Evolutionary conservation across 2,888 invertebrate species (phyloP).

Genomic region (Meloe dianella): DNA sequence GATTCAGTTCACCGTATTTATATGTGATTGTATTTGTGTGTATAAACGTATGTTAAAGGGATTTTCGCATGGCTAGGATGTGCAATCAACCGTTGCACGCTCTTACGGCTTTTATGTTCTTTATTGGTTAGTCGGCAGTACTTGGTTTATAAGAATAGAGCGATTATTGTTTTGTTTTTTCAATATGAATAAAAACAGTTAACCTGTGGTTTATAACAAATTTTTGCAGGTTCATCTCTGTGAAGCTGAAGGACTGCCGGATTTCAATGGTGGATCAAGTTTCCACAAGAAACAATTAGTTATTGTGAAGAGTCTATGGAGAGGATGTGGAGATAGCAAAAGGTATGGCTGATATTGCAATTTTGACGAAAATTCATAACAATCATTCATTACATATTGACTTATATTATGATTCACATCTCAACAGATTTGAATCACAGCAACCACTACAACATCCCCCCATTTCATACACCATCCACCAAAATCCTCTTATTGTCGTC

Average conservation of each 20-base stretch:
- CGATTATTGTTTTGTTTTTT: slow-evolving; percentile 28
- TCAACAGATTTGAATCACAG: slow-evolving; percentile 38
- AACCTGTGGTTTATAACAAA: background rate
- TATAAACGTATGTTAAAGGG: background rate
- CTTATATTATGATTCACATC: slow-evolving; percentile 40
- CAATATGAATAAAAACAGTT: background rate
- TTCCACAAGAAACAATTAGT: slow-evolving; percentile 75
- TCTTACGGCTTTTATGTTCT: slow-evolving; percentile 39
- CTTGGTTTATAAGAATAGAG: background rate
- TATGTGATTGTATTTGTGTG: background rate
- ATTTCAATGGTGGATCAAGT: slow-evolving; percentile 69
- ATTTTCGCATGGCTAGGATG: slow-evolving; percentile 17
- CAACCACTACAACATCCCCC: slow-evolving; percentile 29
- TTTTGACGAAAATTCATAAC: background rate
- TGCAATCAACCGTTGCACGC: slow-evolving; percentile 44
- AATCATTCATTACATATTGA: slow-evolving; percentile 37
- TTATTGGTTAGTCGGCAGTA: slow-evolving; percentile 33
- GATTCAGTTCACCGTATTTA: slow-evolving; percentile 23
- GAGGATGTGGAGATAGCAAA: slow-evolving; percentile 63
- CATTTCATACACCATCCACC: slow-evolving; percentile 21
- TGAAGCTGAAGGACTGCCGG: slow-evolving; percentile 77
- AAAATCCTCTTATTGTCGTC: slow-evolving; percentile 28
- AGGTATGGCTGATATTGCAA: slow-evolving; percentile 61
- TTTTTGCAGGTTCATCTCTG: slow-evolving; percentile 72
- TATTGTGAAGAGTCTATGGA: slow-evolving; percentile 78